Conservation (phyloP, 2,888 invertebrate genomes). For the Trichogramma evanescens region DNA sequence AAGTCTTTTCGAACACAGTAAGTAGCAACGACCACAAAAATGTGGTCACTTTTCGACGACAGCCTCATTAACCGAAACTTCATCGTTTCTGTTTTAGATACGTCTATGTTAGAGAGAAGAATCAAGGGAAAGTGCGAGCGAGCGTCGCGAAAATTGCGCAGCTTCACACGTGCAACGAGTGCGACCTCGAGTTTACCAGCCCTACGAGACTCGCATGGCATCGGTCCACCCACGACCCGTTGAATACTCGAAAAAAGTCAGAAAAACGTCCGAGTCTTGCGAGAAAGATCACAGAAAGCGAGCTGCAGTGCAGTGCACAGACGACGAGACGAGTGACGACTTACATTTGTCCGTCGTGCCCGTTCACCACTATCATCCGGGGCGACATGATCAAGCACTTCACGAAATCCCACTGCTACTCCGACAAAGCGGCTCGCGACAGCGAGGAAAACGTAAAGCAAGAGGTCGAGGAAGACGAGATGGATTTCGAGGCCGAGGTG, state of each 20-base stretch:
- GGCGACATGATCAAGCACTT: constrained; percentile 12
- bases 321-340: neutral
- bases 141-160: too few relatives aligned
- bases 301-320: neutral
- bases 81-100: too few relatives aligned
- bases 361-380: constrained; percentile 9
- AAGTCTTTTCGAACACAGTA: too few relatives aligned
- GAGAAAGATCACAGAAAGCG: neutral
- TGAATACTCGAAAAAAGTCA: neutral
- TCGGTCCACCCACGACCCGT: constrained; percentile 12
- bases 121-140: too few relatives aligned
- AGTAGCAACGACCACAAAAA: too few relatives aligned
- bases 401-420: neutral
- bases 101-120: too few relatives aligned
- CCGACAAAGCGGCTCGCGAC: too few relatives aligned
- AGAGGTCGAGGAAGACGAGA: neutral
- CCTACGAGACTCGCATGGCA: constrained; percentile 14
- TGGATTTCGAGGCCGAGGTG: constrained; percentile 1
- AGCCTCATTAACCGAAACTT: too few relatives aligned
- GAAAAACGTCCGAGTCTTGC: neutral
- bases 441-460: neutral
- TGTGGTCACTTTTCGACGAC: too few relatives aligned
- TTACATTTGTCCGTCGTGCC: constrained; percentile 16
- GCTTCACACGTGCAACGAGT: constrained; percentile 29
- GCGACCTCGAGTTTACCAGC: constrained; percentile 33